Conservation (phyloP, 2,113 vertebrate species). For the Stigmatopora argus region DNA sequence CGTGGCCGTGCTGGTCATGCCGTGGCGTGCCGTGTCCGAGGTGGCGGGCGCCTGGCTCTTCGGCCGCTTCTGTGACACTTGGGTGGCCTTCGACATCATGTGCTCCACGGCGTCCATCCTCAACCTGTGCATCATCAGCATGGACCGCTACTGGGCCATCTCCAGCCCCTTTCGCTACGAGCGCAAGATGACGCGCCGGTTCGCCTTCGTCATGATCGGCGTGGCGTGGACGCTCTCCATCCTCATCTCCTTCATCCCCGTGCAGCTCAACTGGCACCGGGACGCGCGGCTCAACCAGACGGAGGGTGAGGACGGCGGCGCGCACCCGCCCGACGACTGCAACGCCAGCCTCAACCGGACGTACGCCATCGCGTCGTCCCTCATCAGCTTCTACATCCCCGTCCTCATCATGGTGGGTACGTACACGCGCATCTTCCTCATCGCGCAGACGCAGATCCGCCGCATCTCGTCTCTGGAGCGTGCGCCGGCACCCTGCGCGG, state of each 20-base stretch:
- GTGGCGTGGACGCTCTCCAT: slow-evolving; percentile 73
- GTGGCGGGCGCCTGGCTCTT: slow-evolving; percentile 73
- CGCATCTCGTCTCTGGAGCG: slow-evolving; percentile 73
- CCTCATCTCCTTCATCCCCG: slow-evolving; percentile 64
- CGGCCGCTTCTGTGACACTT: slow-evolving; percentile 74
- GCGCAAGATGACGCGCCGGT: slow-evolving; percentile 70
- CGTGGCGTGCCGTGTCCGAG: slow-evolving; percentile 74
- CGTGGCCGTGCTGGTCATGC: slow-evolving; percentile 77
- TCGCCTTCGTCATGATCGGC: slow-evolving; percentile 73
- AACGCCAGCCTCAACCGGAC: slow-evolving; percentile 72
- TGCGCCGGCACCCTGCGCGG: slow-evolving; percentile 51
- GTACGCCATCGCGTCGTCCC: slow-evolving; percentile 71
- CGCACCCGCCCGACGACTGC: slow-evolving; percentile 50
- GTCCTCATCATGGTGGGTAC: slow-evolving; percentile 77
- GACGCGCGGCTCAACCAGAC: slow-evolving; percentile 22
- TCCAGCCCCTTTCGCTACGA: slow-evolving; percentile 74
- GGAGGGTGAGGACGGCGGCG: background rate
- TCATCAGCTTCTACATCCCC: slow-evolving; percentile 69
- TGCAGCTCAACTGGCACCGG: slow-evolving; percentile 75
- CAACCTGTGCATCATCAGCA: slow-evolving; percentile 78
- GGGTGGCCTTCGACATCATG: slow-evolving; percentile 80
- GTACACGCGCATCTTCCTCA: slow-evolving; percentile 75
- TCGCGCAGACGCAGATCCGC: slow-evolving; percentile 76
- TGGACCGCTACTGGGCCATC: slow-evolving; percentile 80
- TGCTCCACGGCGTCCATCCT: slow-evolving; percentile 78